Percentiles rank a stretch among this genome's conserved stretches.
These are phyloP conservation scores for Dascyllus trimaculatus DNA, from an alignment of 2,113 vertebrate species.

Conservation along the genomic window DNA sequence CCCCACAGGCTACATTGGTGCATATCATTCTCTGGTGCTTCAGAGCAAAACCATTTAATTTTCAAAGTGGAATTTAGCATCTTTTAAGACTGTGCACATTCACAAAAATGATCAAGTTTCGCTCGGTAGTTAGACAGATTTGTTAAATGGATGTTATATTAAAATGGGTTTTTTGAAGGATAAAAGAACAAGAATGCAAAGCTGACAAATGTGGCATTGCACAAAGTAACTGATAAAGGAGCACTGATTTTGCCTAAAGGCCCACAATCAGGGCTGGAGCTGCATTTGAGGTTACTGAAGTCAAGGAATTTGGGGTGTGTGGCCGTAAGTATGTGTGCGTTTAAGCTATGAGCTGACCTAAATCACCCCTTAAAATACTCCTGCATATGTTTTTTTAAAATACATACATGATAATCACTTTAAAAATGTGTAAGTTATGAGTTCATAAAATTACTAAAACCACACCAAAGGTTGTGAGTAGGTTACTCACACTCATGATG, in stretches of 20 bases:
- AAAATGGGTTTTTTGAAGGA: constrained; percentile 39
- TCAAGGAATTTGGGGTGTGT: background rate
- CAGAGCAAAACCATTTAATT: constrained; percentile 79
- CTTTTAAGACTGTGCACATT: constrained; percentile 60
- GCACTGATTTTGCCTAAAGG: constrained; percentile 1
- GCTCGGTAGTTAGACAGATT: constrained; percentile 33
- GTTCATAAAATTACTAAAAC: too few relatives aligned
- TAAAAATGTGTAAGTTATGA: too few relatives aligned
- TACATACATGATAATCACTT: too few relatives aligned
- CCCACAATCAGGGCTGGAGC: background rate
- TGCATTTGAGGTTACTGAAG: background rate
- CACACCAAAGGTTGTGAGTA: too few relatives aligned
- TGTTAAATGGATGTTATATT: constrained; percentile 49
- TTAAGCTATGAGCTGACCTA: too few relatives aligned
- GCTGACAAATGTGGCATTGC: constrained; percentile 22
- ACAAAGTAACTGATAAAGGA: constrained; percentile 23
- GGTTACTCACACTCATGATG: too few relatives aligned
- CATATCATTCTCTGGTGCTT: constrained; percentile 76
- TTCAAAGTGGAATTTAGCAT: constrained; percentile 77
- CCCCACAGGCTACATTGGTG: constrained; percentile 70
- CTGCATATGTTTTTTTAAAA: too few relatives aligned
- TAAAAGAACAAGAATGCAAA: constrained; percentile 31
- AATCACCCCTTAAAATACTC: background rate
- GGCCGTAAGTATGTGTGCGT: too few relatives aligned
- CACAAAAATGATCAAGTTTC: constrained; percentile 54